A percentile compares a stretch with the other conserved stretches of the same genome.
Evolutionary conservation across 2,113 vertebrate genomes (phyloP).

Genomic region (Rana temporaria): DNA sequence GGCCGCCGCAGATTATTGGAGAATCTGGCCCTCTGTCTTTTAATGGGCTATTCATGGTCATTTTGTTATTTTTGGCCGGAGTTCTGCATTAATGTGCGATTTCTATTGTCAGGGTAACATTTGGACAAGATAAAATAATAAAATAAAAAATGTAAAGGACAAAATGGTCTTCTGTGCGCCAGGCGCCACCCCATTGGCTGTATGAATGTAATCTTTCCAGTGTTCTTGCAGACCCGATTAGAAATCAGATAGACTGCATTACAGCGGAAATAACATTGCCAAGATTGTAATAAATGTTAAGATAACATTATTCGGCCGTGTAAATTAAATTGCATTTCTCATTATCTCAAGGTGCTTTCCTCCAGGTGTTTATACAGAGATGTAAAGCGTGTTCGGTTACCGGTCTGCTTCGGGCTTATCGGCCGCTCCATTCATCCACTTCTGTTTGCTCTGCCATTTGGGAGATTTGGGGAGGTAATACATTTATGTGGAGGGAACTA

Average conservation of each 20-base stretch:
- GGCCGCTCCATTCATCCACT: not conserved
- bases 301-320: slow-evolving; percentile 20
- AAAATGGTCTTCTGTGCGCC: too few relatives aligned
- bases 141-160: too few relatives aligned
- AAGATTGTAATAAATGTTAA: slow-evolving; percentile 4
- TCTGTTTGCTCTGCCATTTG: slow-evolving; percentile 38
- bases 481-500: not conserved
- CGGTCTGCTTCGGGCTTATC: slow-evolving; percentile 26
- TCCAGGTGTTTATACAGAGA: slow-evolving; percentile 37
- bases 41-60: too few relatives aligned
- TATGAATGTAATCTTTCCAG: slow-evolving; percentile 24
- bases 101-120: too few relatives aligned
- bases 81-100: too few relatives aligned
- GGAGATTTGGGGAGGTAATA: not conserved
- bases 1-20: too few relatives aligned
- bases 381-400: not conserved
- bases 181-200: not conserved
- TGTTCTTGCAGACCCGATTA: not conserved
- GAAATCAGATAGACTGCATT: not conserved
- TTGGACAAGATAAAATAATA: too few relatives aligned
- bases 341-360: slow-evolving; percentile 6
- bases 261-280: not conserved
- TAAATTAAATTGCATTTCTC: slow-evolving; percentile 8
- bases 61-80: too few relatives aligned
- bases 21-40: too few relatives aligned